Conservation (phyloP, 1,140 invertebrate genomes). For the Leptopilina boulardi region DNA sequence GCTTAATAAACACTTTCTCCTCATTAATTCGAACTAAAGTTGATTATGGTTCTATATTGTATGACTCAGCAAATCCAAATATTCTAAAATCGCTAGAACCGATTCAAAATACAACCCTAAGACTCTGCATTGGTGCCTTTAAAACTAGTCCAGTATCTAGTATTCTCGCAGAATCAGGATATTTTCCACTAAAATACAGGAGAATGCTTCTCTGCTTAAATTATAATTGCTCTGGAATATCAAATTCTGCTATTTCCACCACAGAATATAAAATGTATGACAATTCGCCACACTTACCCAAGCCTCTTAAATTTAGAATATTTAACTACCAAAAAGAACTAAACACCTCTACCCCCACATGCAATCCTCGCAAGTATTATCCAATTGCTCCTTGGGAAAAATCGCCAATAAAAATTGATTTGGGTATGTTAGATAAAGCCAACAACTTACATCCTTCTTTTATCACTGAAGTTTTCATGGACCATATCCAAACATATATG, state of each 20-base stretch:
- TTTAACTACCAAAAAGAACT: constrained; percentile 13
- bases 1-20: constrained; percentile 47
- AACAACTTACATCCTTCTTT: not conserved
- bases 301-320: constrained; percentile 32
- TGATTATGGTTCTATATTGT: constrained; percentile 53
- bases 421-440: not conserved
- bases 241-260: not conserved
- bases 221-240: constrained; percentile 29
- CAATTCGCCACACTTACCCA: constrained; percentile 1
- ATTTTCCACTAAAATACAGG: constrained; percentile 29
- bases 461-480: not conserved
- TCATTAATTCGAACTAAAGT: constrained; percentile 51
- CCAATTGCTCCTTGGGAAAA: not conserved
- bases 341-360: not conserved
- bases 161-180: constrained; percentile 34
- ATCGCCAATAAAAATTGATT: not conserved
- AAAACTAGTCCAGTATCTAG: constrained; percentile 42
- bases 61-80: constrained; percentile 48
- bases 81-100: constrained; percentile 43
- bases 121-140: constrained; percentile 42
- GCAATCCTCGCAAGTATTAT: not conserved
- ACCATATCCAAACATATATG: not conserved
- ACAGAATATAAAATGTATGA: not conserved
- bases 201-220: constrained; percentile 32
- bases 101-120: constrained; percentile 35